Evolutionary conservation across 2,888 invertebrate genomes (phyloP).

Genomic region (Noctuana brunneofusca): DNA sequence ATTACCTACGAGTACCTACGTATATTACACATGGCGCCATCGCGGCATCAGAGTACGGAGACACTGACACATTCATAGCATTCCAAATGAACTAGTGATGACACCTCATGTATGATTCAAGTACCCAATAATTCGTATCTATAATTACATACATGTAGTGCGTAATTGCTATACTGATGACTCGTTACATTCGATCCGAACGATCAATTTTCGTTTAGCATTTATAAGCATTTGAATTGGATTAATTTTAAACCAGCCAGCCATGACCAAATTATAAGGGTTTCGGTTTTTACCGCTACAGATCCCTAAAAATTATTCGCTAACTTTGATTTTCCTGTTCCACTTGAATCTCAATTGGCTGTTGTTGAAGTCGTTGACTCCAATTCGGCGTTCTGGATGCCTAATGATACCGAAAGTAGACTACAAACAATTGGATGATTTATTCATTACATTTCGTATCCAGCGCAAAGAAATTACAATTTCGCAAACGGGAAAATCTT

Average conservation of each 20-base stretch:
- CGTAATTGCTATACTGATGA: no score
- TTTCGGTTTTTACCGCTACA: no score
- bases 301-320: neutral
- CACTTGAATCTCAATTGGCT: conserved; percentile 16
- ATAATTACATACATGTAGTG: no score
- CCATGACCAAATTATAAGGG: no score
- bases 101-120: no score
- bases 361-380: conserved; percentile 13
- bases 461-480: neutral
- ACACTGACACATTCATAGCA: no score
- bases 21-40: neutral
- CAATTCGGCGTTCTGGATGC: conserved; percentile 22
- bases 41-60: no score
- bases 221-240: no score
- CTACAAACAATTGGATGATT: conserved; percentile 16
- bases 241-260: no score
- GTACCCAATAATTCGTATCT: no score
- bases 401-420: conserved; percentile 18
- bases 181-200: neutral
- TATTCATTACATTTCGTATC: conserved; percentile 8
- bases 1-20: neutral
- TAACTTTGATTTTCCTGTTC: conserved; percentile 9
- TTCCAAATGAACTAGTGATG: no score
- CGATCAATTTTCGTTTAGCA: no score
- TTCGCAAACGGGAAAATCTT: neutral